Evolutionary conservation across 2,888 invertebrate species (phyloP).

Genomic region (Caenorhabditis doughertyi): DNA sequence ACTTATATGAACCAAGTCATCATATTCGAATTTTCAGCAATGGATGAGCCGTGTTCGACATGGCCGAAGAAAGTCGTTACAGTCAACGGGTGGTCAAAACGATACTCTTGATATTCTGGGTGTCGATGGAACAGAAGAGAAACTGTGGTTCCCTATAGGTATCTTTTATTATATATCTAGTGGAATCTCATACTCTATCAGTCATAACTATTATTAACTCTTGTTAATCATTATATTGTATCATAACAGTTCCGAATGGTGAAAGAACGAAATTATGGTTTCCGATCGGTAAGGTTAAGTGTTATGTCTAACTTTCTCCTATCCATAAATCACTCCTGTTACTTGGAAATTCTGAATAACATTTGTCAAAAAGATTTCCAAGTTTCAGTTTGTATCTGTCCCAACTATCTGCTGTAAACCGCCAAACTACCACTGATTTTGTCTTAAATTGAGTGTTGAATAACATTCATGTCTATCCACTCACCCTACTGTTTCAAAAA

Average conservation of each 20-base stretch:
- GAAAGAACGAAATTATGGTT: conserved; percentile 69
- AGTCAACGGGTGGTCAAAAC: conserved; percentile 77
- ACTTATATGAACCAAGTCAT: not conserved
- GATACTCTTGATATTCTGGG: conserved; percentile 79
- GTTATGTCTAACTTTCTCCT: conserved; percentile 44
- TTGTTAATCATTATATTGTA: conserved; percentile 11
- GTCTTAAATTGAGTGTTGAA: conserved; percentile 18
- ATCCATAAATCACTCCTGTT: not conserved
- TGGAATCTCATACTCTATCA: not conserved
- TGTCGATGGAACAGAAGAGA: conserved; percentile 80
- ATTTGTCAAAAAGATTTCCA: not conserved
- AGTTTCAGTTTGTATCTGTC: not conserved
- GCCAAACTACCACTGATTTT: conserved; percentile 28
- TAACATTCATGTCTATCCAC: conserved; percentile 19
- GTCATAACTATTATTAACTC: conserved; percentile 1
- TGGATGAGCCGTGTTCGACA: conserved; percentile 77
- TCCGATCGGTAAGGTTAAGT: conserved; percentile 69
- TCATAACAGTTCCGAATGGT: conserved; percentile 67
- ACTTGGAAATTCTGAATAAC: not conserved
- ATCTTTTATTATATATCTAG: conserved; percentile 13
- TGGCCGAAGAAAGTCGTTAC: conserved; percentile 79
- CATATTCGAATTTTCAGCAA: conserved; percentile 58
- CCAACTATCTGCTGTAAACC: conserved; percentile 2
- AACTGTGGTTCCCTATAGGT: conserved; percentile 83
- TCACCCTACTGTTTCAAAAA: conserved; percentile 7